Evolutionary conservation across 1,140 invertebrate species (phyloP), one percentile per base, ranked within the genome.

Genomic region (Lordiphosa mommai): DNA sequence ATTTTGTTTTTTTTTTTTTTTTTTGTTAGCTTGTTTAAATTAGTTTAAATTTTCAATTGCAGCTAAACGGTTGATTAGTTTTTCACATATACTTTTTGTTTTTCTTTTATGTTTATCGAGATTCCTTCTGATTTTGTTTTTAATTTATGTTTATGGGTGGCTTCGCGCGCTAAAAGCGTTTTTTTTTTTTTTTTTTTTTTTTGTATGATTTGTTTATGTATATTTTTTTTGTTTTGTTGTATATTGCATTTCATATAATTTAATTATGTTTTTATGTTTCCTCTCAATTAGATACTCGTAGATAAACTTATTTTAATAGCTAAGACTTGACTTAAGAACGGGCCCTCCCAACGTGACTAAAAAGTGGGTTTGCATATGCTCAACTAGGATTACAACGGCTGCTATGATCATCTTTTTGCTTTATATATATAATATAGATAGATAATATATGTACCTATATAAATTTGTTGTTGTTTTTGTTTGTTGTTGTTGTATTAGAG

Each of bases 161-260:
- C 76, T 71, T 82, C 77, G 76, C 76, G 77, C 57, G 67, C 66
- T 80, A 67, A 68, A 82, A 80, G 76, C 76, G 66, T 69, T 68
- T 53, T 52, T 44, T 8, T 64, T 34, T 41, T 56, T 61, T 12
- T 41, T 17, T 36, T 29, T 41, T 16, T 12, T 23, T 29, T 49
- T 50, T 50, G 14, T 29, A 41, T 13, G 16, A 56, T 27, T 51
- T 13, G 61, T 61, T 29, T 29, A 44, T 51, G 30, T 9, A 27
- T 17, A 23, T 43, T 43, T 37, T 29, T 43, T 17, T 43, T 4
- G 20, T 23, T 27, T 4, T 23, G 4, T 9, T 41, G 27, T 43
- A 29, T 43, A 43, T 43, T 49, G 34, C 34, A 40, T n/a, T 9
- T 43, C 43, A 27, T 27, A 27, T 27, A 27, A 27, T 34, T 43